phyloP scores from a whole-genome alignment of 1,140 invertebrate species.

The Cylas formicarius region DNA sequence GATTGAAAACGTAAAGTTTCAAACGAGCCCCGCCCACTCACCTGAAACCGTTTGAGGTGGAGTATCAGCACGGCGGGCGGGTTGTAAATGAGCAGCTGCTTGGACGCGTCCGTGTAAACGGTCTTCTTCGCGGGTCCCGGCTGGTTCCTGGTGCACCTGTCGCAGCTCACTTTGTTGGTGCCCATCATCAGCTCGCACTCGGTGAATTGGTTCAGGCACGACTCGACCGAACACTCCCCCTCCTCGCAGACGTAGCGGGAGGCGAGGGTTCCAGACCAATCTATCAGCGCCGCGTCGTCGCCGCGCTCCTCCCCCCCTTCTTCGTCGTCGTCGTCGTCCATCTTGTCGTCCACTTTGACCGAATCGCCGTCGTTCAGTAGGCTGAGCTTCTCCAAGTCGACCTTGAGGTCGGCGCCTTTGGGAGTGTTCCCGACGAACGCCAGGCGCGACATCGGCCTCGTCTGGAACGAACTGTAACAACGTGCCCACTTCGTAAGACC shows the following conservation, averaged over 20 bases:
- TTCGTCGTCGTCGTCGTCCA: conserved; percentile 38
- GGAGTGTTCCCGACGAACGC: conserved; percentile 39
- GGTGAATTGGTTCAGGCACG: conserved; percentile 88
- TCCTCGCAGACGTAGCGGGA: conserved; percentile 63
- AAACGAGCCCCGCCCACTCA: conserved; percentile 36
- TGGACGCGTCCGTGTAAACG: conserved; percentile 82
- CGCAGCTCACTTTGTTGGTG: conserved; percentile 88
- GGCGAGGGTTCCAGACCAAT: conserved; percentile 48
- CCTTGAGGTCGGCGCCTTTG: conserved; percentile 35
- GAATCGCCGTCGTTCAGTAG: conserved; percentile 34
- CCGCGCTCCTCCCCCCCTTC: conserved; percentile 30
- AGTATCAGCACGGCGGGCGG: conserved; percentile 90
- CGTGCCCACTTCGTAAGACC: no score
- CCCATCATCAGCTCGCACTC: conserved; percentile 79
- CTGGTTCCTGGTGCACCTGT: conserved; percentile 75
- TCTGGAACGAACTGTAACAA: conserved; percentile 28
- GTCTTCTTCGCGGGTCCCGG: conserved; percentile 58
- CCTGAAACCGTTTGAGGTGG: conserved; percentile 87
- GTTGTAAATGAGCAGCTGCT: conserved; percentile 82
- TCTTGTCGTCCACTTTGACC: conserved; percentile 31
- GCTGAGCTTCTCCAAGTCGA: conserved; percentile 36
- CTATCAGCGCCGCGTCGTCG: conserved; percentile 18
- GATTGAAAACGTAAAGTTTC: no score
- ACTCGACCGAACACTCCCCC: conserved; percentile 75
- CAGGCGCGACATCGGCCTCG: conserved; percentile 47